Base-by-base conservation (phyloP, 2,888 invertebrate species). In the Nomada fucata region DNA sequence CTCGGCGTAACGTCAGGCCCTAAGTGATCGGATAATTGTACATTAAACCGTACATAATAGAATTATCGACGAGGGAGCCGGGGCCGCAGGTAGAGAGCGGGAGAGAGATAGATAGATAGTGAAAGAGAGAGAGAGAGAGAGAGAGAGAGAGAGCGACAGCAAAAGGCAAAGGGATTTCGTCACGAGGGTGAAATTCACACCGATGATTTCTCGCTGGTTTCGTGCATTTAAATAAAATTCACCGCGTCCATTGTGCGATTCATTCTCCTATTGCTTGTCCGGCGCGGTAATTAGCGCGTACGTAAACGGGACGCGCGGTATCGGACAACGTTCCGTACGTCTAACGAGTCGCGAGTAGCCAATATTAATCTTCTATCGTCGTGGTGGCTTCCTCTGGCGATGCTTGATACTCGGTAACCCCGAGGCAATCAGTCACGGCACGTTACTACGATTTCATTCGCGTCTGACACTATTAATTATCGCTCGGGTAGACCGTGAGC, bases 21-120 rank as follows among this genome's bases (percentile, higher is more conserved):
- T 93, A 93, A 93, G 92, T 93, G 93, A 93, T 93, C 93, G 90
- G 92, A 93, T 93, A 93, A 93, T 93, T 93, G 93, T 93, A 92
- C 92, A 93, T 93, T 92, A 93, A 93, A 92, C 92, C 92, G 91
- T 93, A 90, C 91, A 92, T 93, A 93, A 93, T 93, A 91, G 92
- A 93, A 93, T 93, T 93, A 93, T 91, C 90, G 90, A 83, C 79
- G 81, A 64, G 53, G 61, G 61, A 65, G 53, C 65, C 23, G 50
- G 52, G 61, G 63, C 65, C 23, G 55, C 59, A 75, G 15, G n/a
- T 55, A 70, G 29, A 50, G 55, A 60, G 26, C 26, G 59, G 69
- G 50, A 20, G 50, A 72, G 47, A 18, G 44, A 44, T 7, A 44
- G 23, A 72, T 42, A 18, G 4, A 44, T 7, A 44, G 44, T n/a